phyloP scores from a whole-genome alignment of 2,888 invertebrate species.

The Nebria salina region DNA sequence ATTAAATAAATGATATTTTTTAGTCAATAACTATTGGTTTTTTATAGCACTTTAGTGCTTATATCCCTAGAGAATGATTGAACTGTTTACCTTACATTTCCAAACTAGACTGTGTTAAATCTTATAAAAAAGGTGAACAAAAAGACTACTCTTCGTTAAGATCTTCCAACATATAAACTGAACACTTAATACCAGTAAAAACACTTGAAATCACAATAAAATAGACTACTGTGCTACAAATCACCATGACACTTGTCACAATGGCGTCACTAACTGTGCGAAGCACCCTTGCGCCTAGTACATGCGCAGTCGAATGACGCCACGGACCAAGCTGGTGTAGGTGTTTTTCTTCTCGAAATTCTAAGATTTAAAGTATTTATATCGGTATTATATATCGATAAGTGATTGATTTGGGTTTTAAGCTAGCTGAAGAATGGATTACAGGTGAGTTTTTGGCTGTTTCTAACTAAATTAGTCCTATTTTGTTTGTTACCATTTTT shows the following conservation, averaged over 20 bases:
- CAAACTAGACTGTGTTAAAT: too few species aligned
- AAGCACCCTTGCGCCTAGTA: not conserved
- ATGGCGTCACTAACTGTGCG: not conserved
- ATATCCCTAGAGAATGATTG: too few species aligned
- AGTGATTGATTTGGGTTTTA: not conserved
- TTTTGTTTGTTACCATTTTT: too few species aligned
- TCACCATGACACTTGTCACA: not conserved
- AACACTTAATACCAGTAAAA: not conserved
- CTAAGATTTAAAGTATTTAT: not conserved
- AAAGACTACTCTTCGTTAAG: not conserved
- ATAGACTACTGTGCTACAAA: not conserved
- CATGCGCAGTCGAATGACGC: not conserved
- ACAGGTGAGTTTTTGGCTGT: not conserved
- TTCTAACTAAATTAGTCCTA: not conserved
- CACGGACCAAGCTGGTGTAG: not conserved
- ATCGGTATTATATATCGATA: not conserved
- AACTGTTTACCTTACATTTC: too few species aligned
- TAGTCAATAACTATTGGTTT: not conserved
- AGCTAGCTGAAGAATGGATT: not conserved
- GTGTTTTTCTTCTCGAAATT: not conserved
- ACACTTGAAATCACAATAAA: not conserved
- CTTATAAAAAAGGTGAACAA: not conserved
- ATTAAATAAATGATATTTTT: conserved; percentile 18
- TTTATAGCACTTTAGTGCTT: not conserved
- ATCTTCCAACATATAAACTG: not conserved